Percentiles rank a stretch among this genome's conserved stretches.
These are phyloP conservation scores for Panurus biarmicus DNA, from an alignment of 2,113 vertebrate species.

Conservation along the genomic window DNA sequence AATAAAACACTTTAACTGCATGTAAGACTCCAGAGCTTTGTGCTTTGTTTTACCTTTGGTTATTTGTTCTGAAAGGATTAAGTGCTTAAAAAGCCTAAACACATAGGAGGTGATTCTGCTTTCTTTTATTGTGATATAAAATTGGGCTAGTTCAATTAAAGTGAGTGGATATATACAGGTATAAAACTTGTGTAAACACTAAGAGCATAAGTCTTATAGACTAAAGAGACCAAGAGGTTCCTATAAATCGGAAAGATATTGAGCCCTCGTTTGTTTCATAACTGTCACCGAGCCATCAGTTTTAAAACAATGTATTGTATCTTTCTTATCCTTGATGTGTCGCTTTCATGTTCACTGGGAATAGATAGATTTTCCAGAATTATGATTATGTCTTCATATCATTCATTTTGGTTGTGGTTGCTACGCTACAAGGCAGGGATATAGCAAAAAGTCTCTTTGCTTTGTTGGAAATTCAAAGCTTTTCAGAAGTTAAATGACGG, in stretches of 20 bases:
- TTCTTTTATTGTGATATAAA: conserved; percentile 47
- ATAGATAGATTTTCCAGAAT: conserved; percentile 59
- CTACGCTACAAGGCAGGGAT: conserved; percentile 35
- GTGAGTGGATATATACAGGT: neutral
- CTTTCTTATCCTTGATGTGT: conserved; percentile 28
- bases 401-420: conserved; percentile 47
- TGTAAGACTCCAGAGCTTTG: conserved; percentile 19
- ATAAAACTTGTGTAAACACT: conserved; percentile 1
- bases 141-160: conserved; percentile 37
- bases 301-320: conserved; percentile 49
- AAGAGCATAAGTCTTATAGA: neutral
- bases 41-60: conserved; percentile 41
- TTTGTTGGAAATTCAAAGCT: conserved; percentile 20
- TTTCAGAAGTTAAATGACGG: conserved; percentile 22
- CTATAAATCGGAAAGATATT: neutral
- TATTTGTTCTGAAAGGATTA: conserved; percentile 40
- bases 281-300: neutral
- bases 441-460: neutral
- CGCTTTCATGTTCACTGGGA: conserved; percentile 54
- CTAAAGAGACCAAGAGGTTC: neutral
- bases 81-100: conserved; percentile 33
- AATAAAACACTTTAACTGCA: conserved; percentile 62
- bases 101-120: neutral
- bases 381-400: conserved; percentile 60
- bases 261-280: conserved; percentile 46